Conservation (phyloP, 2,113 vertebrate species). For the Chunga burmeisteri region DNA sequence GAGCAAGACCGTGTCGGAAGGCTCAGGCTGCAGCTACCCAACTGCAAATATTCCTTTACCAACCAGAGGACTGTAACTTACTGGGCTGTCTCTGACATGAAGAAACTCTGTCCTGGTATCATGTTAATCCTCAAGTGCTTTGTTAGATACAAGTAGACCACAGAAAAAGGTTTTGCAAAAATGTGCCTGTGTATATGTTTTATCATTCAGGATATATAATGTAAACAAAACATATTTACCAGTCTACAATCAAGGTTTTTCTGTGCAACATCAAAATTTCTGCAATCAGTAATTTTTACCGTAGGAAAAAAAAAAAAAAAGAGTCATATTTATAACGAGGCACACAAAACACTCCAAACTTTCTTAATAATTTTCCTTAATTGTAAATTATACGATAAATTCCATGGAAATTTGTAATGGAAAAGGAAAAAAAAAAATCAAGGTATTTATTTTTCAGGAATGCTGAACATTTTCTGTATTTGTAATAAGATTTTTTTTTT, state of each 20-base stretch:
- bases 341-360: not conserved
- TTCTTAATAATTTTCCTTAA: not conserved
- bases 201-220: not conserved
- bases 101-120: not conserved
- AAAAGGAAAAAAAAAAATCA: not conserved
- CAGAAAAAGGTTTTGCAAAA: not conserved
- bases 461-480: not conserved
- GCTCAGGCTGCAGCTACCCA: not conserved
- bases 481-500: not conserved
- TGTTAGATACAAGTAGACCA: not conserved
- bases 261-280: not conserved
- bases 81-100: not conserved
- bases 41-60: not conserved
- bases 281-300: not conserved
- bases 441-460: not conserved
- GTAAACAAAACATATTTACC: not conserved
- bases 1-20: fast-evolving
- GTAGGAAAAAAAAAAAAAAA: not conserved
- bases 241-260: not conserved
- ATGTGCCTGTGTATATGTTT: not conserved
- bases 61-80: not conserved
- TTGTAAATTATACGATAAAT: not conserved
- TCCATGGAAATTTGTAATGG: not conserved
- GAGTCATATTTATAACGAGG: not conserved
- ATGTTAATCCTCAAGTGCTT: not conserved